Base-by-base conservation (phyloP, 2,888 invertebrate genomes). In the Tenthredo scrophulariae region DNA sequence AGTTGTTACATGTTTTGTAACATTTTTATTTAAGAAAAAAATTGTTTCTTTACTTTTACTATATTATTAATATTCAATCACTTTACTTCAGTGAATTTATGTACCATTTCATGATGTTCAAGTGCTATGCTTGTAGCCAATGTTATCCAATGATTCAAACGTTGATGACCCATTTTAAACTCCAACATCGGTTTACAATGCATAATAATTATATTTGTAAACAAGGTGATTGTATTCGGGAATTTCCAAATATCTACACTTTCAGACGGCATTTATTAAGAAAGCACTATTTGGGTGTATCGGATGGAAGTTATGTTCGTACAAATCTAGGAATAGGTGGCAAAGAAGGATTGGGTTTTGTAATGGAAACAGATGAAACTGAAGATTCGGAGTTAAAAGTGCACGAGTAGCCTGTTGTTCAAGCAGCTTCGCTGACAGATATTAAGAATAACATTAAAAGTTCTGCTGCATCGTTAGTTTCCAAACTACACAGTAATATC, bases 201-300 rank as follows among this genome's bases (percentile, higher is more conserved):
- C 33, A 67, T 29, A 67, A 33, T 67, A 10, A 15, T 67, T 67
- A 29, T 33, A 15, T 29, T 18, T 67, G 67, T 15, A 67, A 29
- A 33, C 67, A 67, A 67, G 15, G 67, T 67, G 33, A 33, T 10
- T 67, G 67, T 33, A 67, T 67, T 29, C 67, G 67, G 13, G 67
- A 67, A 67, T 67, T 67, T 18, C 10, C 26, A 13, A 67, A 15
- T 29, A 67, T 67, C 29, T 67, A 29, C 10, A 15, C 33, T 29
- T 67, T 67, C 33, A 33, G 67, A 67, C 15, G 18, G 13, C 67
- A 67, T 67, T 33, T 67, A 67, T 7, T 29, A 6, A 67, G 13
- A 29, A 29, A 67, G 26, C 67, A 67, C 18, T 4, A 6, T 6
- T 58, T 7, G 10, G n/a, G 22, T 1, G n/a, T n/a, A 58, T 2